These are phyloP conservation scores for Drosophila flavopinicola DNA, from an alignment of 2,888 invertebrate genomes.

Conservation along the genomic window DNA sequence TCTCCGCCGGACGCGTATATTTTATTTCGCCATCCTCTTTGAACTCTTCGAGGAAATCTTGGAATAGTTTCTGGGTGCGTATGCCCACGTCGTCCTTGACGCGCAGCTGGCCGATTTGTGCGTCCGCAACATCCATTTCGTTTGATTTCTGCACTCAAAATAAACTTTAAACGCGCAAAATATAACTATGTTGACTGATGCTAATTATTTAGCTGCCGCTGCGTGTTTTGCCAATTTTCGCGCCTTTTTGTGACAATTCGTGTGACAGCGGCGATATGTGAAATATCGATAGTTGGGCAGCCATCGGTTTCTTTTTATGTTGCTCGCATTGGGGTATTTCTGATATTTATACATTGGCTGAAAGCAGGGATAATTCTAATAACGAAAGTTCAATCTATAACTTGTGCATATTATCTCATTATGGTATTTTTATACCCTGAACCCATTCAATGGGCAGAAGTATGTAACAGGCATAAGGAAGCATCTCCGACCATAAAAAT, in stretches of 20 bases:
- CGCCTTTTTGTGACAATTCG: slow-evolving; percentile 58
- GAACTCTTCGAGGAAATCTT: slow-evolving; percentile 97
- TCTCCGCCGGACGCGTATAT: slow-evolving; percentile 92
- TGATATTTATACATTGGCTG: neutral
- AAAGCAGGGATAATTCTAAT: no score
- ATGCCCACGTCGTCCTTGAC: slow-evolving; percentile 96
- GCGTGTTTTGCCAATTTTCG: slow-evolving; percentile 62
- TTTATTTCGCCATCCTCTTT: slow-evolving; percentile 95
- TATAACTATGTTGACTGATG: slow-evolving; percentile 23
- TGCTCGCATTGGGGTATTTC: no score
- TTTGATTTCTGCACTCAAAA: slow-evolving; percentile 5
- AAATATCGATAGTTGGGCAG: slow-evolving; percentile 1
- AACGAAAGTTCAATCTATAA: no score
- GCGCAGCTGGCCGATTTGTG: slow-evolving; percentile 89
- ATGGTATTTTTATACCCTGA: no score
- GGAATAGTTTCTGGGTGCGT: slow-evolving; percentile 97
- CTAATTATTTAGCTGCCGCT: slow-evolving; percentile 35
- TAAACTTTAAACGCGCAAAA: slow-evolving; percentile 19
- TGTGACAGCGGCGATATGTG: neutral
- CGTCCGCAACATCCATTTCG: slow-evolving; percentile 92
- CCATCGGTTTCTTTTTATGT: neutral
- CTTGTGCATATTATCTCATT: no score
- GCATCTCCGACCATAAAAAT: no score
- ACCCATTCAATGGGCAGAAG: no score
- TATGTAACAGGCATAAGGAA: no score